These are phyloP conservation scores for Rhabdophis nuchalis DNA, from an alignment of 2,797 vertebrate genomes.

Conservation along the genomic window DNA sequence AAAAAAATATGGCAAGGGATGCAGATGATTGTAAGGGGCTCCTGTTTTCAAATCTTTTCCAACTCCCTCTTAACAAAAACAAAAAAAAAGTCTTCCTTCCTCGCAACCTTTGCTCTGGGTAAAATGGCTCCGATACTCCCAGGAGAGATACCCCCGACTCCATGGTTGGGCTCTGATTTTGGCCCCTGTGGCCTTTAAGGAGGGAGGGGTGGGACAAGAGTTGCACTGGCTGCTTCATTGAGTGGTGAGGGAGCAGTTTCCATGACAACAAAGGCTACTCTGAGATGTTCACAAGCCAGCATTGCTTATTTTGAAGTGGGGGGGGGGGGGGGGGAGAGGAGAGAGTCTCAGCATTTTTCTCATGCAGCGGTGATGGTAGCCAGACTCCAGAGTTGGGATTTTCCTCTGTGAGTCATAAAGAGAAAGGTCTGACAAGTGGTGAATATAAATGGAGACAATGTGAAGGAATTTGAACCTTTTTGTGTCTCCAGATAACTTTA, in stretches of 20 bases:
- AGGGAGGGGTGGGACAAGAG: neutral
- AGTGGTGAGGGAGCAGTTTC: neutral
- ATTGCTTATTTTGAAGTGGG: neutral
- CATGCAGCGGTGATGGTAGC: neutral
- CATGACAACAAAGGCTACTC: neutral
- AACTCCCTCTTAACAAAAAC: neutral
- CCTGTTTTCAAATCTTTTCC: neutral
- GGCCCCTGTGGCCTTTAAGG: neutral
- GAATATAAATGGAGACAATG: neutral
- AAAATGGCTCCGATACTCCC: neutral
- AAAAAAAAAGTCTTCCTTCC: neutral
- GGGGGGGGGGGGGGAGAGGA: no score
- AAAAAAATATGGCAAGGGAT: neutral
- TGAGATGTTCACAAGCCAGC: neutral
- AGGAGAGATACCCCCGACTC: neutral
- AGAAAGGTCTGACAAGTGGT: neutral
- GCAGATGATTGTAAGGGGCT: neutral
- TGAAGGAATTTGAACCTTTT: neutral
- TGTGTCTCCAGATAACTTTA: neutral
- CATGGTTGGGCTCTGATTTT: neutral
- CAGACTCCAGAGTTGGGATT: neutral
- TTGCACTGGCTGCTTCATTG: neutral
- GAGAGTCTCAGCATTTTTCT: neutral
- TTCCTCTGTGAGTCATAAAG: neutral
- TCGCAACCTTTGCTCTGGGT: neutral